These are phyloP conservation scores for Neosilurus mollespiculum DNA, from an alignment of 2,797 vertebrate genomes.

Conservation along the genomic window DNA sequence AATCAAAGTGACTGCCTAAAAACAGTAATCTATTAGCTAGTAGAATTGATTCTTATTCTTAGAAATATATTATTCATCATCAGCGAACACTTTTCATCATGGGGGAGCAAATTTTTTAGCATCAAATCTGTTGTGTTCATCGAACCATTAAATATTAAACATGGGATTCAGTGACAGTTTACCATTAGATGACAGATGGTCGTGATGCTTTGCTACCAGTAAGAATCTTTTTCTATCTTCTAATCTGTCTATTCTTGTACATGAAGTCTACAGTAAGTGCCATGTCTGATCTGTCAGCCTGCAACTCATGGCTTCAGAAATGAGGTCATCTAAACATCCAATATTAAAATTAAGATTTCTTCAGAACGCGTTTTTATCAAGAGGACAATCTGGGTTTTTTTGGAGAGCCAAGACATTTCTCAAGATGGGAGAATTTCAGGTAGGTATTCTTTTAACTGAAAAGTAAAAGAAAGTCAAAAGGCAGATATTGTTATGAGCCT, in stretches of 20 bases:
- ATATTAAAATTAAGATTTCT: constrained; percentile 28
- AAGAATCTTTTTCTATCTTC: background rate
- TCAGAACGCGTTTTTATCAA: constrained; percentile 9
- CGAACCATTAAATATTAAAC: background rate
- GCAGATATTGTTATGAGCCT: constrained; percentile 4
- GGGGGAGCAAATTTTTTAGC: background rate
- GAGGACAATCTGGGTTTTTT: constrained; percentile 15
- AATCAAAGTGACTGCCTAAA: constrained; percentile 20
- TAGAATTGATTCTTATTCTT: constrained; percentile 22
- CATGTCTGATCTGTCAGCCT: constrained; percentile 20
- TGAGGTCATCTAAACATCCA: constrained; percentile 22
- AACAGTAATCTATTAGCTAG: constrained; percentile 9
- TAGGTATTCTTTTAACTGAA: constrained; percentile 2
- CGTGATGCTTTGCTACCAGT: background rate
- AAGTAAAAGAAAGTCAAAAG: background rate
- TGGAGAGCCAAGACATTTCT: constrained; percentile 16
- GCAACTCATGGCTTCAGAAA: background rate
- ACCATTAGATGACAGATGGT: constrained; percentile 13
- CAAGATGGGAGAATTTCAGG: constrained; percentile 23
- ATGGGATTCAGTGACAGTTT: background rate
- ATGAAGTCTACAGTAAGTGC: constrained; percentile 1
- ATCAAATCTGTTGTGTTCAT: constrained; percentile 10
- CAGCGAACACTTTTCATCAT: background rate
- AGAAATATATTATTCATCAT: background rate
- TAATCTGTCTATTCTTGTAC: background rate